Evolutionary conservation across 2,797 vertebrate species (phyloP), one percentile per base, ranked within the genome.

Genomic region (Myripristis jacobus): DNA sequence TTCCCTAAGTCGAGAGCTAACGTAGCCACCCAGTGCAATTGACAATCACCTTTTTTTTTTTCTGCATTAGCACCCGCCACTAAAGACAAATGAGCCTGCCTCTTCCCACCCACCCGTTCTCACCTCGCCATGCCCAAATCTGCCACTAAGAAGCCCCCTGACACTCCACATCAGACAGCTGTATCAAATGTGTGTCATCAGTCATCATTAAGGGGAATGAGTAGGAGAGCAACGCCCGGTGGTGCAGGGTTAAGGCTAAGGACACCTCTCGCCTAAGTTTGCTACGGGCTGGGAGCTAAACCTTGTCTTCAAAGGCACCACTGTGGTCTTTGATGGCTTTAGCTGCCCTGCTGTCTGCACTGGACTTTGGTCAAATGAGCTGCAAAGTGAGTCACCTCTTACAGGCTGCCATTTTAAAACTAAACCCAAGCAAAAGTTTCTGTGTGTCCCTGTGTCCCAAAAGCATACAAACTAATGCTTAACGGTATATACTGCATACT

Each of bases 181-280:
- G 82, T 82, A 89, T 90, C 80, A 86, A 89, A 80, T 48, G 70
- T 41, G 72, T 75, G 86, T 85, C 89, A 91, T 92, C 85, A 59
- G 85, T 92, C 89, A 91, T 92, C 86, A 88, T 92, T 91, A 91
- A 71, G 22, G 54, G 41, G 50, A 64, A 66, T 68, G 75, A 86
- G 68, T 59, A 61, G 79, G 52, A 69, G 63, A 76, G 64, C 76
- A 4, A 29, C 6, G 66, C 72, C 79, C 75, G 54, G 63, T 44
- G 7, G n/a, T 34, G 71, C 34, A 18, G 68, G 6, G 36, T 61
- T 50, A 16, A 48, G 24, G 46, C 53, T 21, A 19, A 53, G 62
- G 52, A 41, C 11, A 18, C 12, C 41, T 31, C 13, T 64, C n/a
- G n/a, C 29, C 25, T 18, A 48, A 43, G 46, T 41, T 47, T 3